A percentile compares a stretch with the other conserved stretches of the same genome.
phyloP scores from a whole-genome alignment of 1,140 invertebrate species.

The Latrodectus geometricus region DNA sequence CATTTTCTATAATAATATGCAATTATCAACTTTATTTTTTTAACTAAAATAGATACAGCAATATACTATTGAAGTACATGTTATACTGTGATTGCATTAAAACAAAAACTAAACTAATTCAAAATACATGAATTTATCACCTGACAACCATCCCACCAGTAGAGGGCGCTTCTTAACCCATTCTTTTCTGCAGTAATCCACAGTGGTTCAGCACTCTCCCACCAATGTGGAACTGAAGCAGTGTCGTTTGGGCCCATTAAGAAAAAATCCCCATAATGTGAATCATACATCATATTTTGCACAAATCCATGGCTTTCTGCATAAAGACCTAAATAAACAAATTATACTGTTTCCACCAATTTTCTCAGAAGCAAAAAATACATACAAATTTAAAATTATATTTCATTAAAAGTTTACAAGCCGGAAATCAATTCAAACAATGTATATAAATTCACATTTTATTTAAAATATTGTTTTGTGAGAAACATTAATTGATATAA shows the following conservation, averaged over 20 bases:
- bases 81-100: not conserved
- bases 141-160: slow-evolving; percentile 68
- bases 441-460: too few species aligned
- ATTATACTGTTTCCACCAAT: too few species aligned
- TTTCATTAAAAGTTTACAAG: too few species aligned
- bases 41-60: not conserved
- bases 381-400: too few species aligned
- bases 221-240: slow-evolving; percentile 66
- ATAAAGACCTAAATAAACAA: slow-evolving; percentile 65
- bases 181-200: slow-evolving; percentile 68
- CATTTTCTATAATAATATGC: not conserved
- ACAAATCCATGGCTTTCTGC: slow-evolving; percentile 67
- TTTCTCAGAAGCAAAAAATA: too few species aligned
- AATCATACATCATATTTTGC: slow-evolving; percentile 68
- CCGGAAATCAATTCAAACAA: too few species aligned
- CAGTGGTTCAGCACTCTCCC: slow-evolving; percentile 67
- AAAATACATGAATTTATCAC: slow-evolving; percentile 36
- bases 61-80: not conserved
- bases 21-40: not conserved
- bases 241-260: slow-evolving; percentile 66
- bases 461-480: too few species aligned
- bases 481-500: too few species aligned
- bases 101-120: not conserved
- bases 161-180: slow-evolving; percentile 65
- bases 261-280: slow-evolving; percentile 65